phyloP scores from a whole-genome alignment of 2,113 vertebrate genomes.

The Chiloscyllium plagiosum region DNA sequence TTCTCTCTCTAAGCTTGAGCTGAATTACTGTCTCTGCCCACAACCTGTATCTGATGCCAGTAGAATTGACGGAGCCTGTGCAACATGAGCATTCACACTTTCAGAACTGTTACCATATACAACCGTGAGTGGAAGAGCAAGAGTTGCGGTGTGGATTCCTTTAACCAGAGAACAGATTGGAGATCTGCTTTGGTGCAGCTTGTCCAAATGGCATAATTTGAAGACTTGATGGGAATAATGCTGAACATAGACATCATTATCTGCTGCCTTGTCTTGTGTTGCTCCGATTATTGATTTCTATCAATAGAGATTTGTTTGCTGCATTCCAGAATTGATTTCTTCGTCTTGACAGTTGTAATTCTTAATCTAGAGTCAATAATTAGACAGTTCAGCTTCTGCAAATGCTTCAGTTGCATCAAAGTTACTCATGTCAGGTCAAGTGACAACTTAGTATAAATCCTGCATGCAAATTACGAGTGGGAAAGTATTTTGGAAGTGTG shows the following conservation, averaged over 20 bases:
- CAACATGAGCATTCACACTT: too few relatives aligned
- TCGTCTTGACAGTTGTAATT: background rate
- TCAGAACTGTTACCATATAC: too few relatives aligned
- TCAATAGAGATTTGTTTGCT: background rate
- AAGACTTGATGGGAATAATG: background rate
- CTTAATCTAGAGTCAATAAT: slow-evolving; percentile 3
- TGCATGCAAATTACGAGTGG: background rate
- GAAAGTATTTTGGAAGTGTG: background rate
- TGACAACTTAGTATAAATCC: background rate
- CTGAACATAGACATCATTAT: background rate
- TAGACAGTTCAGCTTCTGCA: background rate
- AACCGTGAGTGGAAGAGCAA: background rate
- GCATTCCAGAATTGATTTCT: background rate
- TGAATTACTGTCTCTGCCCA: too few relatives aligned
- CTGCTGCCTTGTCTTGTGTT: background rate
- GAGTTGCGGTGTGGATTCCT: background rate
- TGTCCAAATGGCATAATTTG: background rate
- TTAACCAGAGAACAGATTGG: background rate
- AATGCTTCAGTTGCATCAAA: background rate
- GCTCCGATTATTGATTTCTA: background rate
- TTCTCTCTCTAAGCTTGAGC: too few relatives aligned
- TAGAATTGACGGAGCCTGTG: too few relatives aligned
- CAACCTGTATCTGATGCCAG: too few relatives aligned
- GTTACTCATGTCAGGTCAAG: background rate
- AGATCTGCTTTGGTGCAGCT: background rate